Conservation (phyloP, 2,113 vertebrate genomes). For the Anguilla japonica region DNA sequence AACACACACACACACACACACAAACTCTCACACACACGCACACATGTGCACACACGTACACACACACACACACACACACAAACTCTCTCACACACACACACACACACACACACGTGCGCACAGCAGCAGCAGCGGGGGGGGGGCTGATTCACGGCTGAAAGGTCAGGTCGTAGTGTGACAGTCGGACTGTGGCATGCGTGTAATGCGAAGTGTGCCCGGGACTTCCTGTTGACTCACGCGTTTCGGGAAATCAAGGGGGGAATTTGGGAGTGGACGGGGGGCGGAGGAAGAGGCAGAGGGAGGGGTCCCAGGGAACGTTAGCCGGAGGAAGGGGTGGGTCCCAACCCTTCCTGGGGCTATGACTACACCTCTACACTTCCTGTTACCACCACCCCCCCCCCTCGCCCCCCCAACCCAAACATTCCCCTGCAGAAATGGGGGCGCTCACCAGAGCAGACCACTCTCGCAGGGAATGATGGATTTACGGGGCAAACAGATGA, state of each 20-base stretch:
- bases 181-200: slow-evolving; percentile 42
- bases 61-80: not conserved
- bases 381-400: not conserved
- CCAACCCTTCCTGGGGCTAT: slow-evolving; percentile 45
- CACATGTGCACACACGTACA: too few relatives aligned
- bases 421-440: not conserved
- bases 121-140: not conserved
- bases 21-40: not conserved
- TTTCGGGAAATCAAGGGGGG: slow-evolving; percentile 13
- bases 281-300: not conserved
- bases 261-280: not conserved
- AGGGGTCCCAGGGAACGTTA: slow-evolving; percentile 17
- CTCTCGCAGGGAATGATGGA: slow-evolving; percentile 17
- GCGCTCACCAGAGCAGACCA: not conserved
- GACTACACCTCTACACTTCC: slow-evolving; percentile 52
- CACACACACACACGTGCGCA: not conserved
- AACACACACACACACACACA: not conserved
- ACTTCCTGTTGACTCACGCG: slow-evolving; percentile 69
- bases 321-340: slow-evolving; percentile 2
- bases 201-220: slow-evolving; percentile 30
- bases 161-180: slow-evolving; percentile 48
- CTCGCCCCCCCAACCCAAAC: not conserved
- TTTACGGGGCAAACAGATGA: slow-evolving; percentile 28
- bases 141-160: slow-evolving; percentile 43
- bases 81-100: not conserved